These are phyloP conservation scores for Drosophila bipectinata DNA, from an alignment of 1,140 invertebrate genomes.

Conservation along the genomic window DNA sequence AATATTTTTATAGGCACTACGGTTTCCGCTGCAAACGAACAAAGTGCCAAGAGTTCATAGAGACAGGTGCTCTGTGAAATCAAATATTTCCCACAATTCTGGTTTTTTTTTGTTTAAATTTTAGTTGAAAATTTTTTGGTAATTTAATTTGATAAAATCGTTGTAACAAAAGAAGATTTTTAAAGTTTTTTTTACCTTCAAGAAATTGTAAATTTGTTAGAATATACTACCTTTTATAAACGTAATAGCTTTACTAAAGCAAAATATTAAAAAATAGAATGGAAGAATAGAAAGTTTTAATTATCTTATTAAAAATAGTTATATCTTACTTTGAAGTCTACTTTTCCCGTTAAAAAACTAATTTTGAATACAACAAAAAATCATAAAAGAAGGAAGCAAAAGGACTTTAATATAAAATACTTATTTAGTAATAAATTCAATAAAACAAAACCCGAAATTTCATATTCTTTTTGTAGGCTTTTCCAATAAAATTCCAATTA, in stretches of 20 bases:
- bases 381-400: background rate
- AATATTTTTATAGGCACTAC: slow-evolving; percentile 79
- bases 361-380: too few species aligned
- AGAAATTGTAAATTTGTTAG: background rate
- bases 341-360: too few species aligned
- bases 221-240: too few species aligned
- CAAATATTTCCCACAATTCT: slow-evolving; percentile 11
- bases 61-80: slow-evolving; percentile 19
- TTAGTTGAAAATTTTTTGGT: background rate
- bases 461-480: background rate
- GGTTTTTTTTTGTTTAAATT: background rate
- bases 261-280: too few species aligned
- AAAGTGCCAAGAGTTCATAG: slow-evolving; percentile 34
- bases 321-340: too few species aligned
- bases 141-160: background rate
- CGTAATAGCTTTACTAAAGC: background rate
- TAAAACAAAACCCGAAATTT: background rate
- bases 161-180: background rate
- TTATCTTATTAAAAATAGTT: too few species aligned
- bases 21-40: slow-evolving; percentile 32
- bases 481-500: slow-evolving; percentile 1
- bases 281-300: too few species aligned
- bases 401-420: background rate
- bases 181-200: background rate
- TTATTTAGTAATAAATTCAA: background rate